phyloP scores from a whole-genome alignment of 2,888 invertebrate genomes.

The Teinopalpus imperialis region DNA sequence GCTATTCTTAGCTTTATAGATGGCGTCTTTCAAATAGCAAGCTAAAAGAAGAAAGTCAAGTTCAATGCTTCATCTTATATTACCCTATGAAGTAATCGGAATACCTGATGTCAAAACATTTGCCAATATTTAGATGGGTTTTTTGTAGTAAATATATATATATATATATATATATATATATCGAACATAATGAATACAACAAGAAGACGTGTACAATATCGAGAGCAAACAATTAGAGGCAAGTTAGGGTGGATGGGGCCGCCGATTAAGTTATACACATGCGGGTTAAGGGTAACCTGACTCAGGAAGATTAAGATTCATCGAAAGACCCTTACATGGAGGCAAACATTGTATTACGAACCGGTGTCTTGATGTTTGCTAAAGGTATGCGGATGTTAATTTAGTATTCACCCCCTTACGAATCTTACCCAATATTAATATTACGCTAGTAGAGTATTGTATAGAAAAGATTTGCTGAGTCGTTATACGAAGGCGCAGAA shows the following conservation, averaged over 20 bases:
- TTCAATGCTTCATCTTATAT: no score
- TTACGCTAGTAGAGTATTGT: slow-evolving; percentile 35
- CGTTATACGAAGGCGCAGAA: slow-evolving; percentile 25
- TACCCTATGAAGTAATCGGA: no score
- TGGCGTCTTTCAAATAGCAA: no score
- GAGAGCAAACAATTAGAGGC: slow-evolving; percentile 80
- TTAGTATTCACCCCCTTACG: slow-evolving; percentile 73
- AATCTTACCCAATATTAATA: slow-evolving; percentile 69
- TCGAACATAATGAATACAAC: slow-evolving; percentile 37
- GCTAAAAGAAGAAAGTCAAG: no score
- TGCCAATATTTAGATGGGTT: no score
- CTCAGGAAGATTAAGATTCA: slow-evolving; percentile 79
- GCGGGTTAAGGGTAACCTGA: slow-evolving; percentile 79
- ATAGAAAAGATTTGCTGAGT: slow-evolving; percentile 51
- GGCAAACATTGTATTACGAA: slow-evolving; percentile 76
- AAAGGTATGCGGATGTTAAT: slow-evolving; percentile 78
- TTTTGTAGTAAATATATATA: no score
- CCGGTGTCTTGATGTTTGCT: slow-evolving; percentile 77
- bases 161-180: no score
- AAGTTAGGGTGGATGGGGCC: slow-evolving; percentile 64
- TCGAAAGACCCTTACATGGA: slow-evolving; percentile 75
- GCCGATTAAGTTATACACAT: slow-evolving; percentile 80
- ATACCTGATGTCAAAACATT: no score
- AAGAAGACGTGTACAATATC: slow-evolving; percentile 76
- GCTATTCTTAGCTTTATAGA: no score